phyloP scores from a whole-genome alignment of 2,113 vertebrate species.

The Eolophus roseicapilla region DNA sequence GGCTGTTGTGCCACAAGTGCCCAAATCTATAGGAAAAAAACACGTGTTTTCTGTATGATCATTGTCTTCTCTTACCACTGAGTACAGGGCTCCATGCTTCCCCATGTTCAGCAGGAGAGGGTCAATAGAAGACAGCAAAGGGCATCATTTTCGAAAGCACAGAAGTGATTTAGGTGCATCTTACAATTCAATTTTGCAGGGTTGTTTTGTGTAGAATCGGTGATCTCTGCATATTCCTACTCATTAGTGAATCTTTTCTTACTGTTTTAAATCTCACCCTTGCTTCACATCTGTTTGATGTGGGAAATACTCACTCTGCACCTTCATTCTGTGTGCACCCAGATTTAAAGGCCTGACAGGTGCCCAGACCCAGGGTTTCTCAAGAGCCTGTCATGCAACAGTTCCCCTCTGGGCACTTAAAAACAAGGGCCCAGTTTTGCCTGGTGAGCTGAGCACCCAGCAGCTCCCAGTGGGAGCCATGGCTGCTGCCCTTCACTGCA shows the following conservation, averaged over 20 bases:
- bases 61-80: neutral
- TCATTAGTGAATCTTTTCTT: neutral
- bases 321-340: neutral
- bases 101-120: neutral
- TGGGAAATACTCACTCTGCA: neutral
- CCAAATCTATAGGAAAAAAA: neutral
- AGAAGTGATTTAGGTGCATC: neutral
- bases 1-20: neutral
- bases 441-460: neutral
- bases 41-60: neutral
- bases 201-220: neutral
- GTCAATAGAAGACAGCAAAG: neutral
- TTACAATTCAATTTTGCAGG: neutral
- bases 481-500: fast-evolving
- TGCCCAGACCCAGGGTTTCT: neutral
- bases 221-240: neutral
- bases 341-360: neutral
- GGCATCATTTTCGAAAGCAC: neutral
- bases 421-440: neutral
- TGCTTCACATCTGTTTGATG: neutral
- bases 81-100: neutral
- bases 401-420: neutral
- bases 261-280: neutral
- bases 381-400: neutral
- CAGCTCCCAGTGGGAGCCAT: neutral